Percentiles rank a stretch among this genome's conserved stretches.
These are phyloP conservation scores for Gerris buenoi DNA, from an alignment of 1,140 invertebrate genomes.

Conservation along the genomic window DNA sequence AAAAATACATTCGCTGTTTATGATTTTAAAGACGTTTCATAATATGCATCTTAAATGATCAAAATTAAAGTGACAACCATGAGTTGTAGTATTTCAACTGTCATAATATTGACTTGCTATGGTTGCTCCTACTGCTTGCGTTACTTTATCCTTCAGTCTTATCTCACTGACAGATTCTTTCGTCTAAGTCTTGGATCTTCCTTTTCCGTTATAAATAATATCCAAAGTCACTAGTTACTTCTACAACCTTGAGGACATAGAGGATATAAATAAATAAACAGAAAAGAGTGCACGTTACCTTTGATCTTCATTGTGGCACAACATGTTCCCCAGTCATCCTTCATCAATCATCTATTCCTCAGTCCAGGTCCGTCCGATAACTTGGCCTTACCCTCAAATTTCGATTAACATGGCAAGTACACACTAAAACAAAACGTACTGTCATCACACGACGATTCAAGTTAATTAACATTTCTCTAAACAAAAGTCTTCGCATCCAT, in stretches of 20 bases:
- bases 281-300: neutral
- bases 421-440: neutral
- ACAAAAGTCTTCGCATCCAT: neutral
- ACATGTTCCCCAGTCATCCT: neutral
- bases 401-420: neutral
- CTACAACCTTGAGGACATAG: neutral
- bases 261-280: neutral
- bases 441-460: neutral
- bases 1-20: too few relatives aligned
- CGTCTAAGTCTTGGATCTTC: too few relatives aligned
- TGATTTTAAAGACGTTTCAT: too few relatives aligned
- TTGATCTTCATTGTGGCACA: neutral
- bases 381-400: neutral
- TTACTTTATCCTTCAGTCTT: too few relatives aligned
- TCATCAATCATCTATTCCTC: neutral
- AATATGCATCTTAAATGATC: too few relatives aligned
- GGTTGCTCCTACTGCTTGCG: too few relatives aligned
- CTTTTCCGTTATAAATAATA: too few relatives aligned
- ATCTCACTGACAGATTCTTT: too few relatives aligned
- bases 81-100: too few relatives aligned
- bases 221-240: too few relatives aligned
- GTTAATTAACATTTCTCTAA: neutral
- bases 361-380: neutral
- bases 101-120: too few relatives aligned
- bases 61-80: too few relatives aligned